Evolutionary conservation across 1,140 invertebrate genomes (phyloP).

Genomic region (Zaprionus lachaisei): DNA sequence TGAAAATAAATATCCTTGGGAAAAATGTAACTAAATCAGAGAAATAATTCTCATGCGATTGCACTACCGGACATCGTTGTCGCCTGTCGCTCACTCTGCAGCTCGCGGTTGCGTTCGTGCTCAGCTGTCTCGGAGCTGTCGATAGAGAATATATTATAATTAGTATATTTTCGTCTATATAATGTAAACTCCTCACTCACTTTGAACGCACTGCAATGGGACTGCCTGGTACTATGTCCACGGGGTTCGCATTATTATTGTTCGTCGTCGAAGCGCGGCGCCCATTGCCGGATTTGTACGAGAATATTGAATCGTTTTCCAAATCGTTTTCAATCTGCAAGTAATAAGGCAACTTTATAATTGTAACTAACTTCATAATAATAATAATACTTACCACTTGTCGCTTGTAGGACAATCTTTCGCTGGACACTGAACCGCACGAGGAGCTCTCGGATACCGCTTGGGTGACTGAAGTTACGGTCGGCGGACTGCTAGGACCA

Average conservation of each 20-base stretch:
- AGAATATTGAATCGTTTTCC: constrained; percentile 87
- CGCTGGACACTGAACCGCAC: constrained; percentile 93
- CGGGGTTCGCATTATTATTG: constrained; percentile 87
- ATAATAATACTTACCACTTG: constrained; percentile 85
- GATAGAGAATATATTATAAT: not conserved
- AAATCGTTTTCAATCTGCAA: constrained; percentile 87
- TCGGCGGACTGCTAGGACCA: constrained; percentile 87
- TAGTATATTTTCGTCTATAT: not conserved
- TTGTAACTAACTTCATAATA: not conserved
- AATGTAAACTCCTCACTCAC: constrained; percentile 52
- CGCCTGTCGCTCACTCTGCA: constrained; percentile 85
- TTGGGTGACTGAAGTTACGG: constrained; percentile 87
- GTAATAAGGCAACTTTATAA: too few relatives aligned
- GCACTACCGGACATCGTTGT: constrained; percentile 89
- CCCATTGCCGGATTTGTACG: constrained; percentile 87
- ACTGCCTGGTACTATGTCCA: constrained; percentile 85
- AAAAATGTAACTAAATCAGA: constrained; percentile 85
- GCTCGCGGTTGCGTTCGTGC: constrained; percentile 86
- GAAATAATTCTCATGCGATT: constrained; percentile 87
- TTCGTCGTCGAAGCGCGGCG: constrained; percentile 86
- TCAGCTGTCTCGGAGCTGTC: constrained; percentile 84
- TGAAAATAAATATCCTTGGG: constrained; percentile 84
- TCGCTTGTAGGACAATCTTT: constrained; percentile 86
- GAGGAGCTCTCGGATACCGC: constrained; percentile 89
- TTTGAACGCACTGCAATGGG: constrained; percentile 86